Evolutionary conservation across 2,888 invertebrate genomes (phyloP).

Genomic region (Ditula angustiorana): DNA sequence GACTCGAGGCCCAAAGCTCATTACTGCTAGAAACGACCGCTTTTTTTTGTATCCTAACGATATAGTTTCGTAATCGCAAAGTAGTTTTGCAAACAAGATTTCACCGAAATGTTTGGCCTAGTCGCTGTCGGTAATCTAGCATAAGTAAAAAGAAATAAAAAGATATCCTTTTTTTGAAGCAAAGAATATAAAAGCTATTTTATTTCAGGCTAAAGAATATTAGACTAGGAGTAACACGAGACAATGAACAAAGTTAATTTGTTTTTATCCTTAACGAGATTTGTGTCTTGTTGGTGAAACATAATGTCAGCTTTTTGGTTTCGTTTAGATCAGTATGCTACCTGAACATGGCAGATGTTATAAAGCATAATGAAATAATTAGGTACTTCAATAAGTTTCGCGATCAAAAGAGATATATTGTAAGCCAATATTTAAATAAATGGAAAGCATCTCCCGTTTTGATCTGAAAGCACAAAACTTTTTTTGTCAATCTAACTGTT

Average conservation of each 20-base stretch:
- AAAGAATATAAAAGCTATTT: background rate
- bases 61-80: background rate
- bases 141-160: background rate
- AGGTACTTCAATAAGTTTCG: too few species aligned
- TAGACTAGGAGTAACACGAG: background rate
- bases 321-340: too few species aligned
- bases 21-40: background rate
- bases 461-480: too few species aligned
- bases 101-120: background rate
- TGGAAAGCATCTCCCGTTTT: too few species aligned
- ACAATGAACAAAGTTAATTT: background rate
- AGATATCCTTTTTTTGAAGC: background rate
- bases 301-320: too few species aligned
- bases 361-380: too few species aligned
- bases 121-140: background rate
- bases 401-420: too few species aligned
- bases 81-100: conserved; percentile 11
- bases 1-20: background rate
- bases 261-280: background rate
- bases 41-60: background rate
- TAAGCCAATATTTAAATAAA: too few species aligned
- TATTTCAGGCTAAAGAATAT: background rate
- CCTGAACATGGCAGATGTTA: too few species aligned
- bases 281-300: too few species aligned
- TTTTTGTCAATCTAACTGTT: too few species aligned